A percentile compares a stretch with the other conserved stretches of the same genome.
phyloP scores from a whole-genome alignment of 2,888 invertebrate species.

The Agrochola circellaris region DNA sequence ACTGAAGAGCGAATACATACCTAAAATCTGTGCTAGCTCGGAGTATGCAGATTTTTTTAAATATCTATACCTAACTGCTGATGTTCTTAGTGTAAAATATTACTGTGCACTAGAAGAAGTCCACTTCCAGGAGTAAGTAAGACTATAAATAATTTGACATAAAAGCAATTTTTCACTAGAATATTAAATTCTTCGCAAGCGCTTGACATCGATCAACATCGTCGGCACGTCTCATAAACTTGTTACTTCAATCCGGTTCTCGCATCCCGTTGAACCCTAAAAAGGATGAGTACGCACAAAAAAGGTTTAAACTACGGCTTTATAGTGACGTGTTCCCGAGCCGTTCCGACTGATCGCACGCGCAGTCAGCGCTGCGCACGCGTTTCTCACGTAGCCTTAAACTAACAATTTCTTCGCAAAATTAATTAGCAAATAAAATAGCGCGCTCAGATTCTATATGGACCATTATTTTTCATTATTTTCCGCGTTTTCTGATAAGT shows the following conservation, averaged over 20 bases:
- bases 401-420: slow-evolving; percentile 48
- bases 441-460: slow-evolving; percentile 28
- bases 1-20: not conserved
- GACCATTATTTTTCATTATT: slow-evolving; percentile 33
- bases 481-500: slow-evolving; percentile 40
- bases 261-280: slow-evolving; percentile 75
- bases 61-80: not conserved
- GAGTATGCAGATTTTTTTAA: not conserved
- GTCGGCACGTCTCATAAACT: slow-evolving; percentile 37
- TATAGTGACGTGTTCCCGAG: slow-evolving; percentile 68
- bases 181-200: slow-evolving; percentile 10
- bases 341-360: slow-evolving; percentile 77
- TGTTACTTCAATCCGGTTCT: slow-evolving; percentile 66
- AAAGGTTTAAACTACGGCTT: slow-evolving; percentile 68
- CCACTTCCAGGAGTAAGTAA: not conserved
- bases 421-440: slow-evolving; percentile 51
- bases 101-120: not conserved
- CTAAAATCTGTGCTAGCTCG: not conserved
- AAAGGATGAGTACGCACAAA: slow-evolving; percentile 79
- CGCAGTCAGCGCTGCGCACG: slow-evolving; percentile 65
- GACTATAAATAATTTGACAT: not conserved
- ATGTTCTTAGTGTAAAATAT: not conserved
- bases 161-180: not conserved
- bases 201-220: slow-evolving; percentile 36
- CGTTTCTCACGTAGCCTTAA: slow-evolving; percentile 56